Base-by-base conservation (phyloP, 92 coral and sea anemone genomes). In the Heteractis magnifica region DNA sequence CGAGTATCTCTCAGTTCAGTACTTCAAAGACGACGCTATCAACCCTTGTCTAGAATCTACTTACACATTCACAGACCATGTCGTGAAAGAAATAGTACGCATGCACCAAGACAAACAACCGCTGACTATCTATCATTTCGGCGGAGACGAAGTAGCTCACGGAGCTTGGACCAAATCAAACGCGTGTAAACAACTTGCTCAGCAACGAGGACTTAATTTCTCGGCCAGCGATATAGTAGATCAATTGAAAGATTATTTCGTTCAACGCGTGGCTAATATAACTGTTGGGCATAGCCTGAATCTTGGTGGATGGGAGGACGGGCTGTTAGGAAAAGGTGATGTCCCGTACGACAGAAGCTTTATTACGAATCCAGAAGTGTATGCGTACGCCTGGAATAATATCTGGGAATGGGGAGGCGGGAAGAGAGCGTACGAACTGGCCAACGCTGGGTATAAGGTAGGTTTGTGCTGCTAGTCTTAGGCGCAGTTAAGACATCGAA, bases 91-190 rank as follows among this genome's bases (percentile, higher is more conserved):
- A 56, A 78, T 94, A 7, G 84, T 89, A 71, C 52, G 60, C 81
- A 81, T 94, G 82, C 98, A 94, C 83, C 71, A 81, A 13, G 92
- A 82, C 75, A 86, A 79, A 49, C 92, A 89, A 58, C 98, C 98
- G 84, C 93, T 94, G 90, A 88, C 88, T 72, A 65, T 90, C 14
- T 94, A 85, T 85, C 98, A 94, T 81, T 92, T 94, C 65, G 98
- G 98, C 10, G 98, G 98, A 58, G 98, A 94, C 77, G 98, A 94
- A 60, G 98, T 94, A 15, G 95, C 98, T 18, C 80, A 76, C 5
- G 95, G 98, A 49, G 98, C 98, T 15, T 94, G 98, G 98, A 83
- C 89, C 52, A 92, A 92, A n/a, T 94, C 98, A 11, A 56, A 81
- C 75, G 92, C 94, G 8, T 94, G 98, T 79, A 87, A 72, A n/a